These are phyloP conservation scores for Hippocampus guttulatus DNA, from an alignment of 2,113 vertebrate genomes.

Conservation along the genomic window DNA sequence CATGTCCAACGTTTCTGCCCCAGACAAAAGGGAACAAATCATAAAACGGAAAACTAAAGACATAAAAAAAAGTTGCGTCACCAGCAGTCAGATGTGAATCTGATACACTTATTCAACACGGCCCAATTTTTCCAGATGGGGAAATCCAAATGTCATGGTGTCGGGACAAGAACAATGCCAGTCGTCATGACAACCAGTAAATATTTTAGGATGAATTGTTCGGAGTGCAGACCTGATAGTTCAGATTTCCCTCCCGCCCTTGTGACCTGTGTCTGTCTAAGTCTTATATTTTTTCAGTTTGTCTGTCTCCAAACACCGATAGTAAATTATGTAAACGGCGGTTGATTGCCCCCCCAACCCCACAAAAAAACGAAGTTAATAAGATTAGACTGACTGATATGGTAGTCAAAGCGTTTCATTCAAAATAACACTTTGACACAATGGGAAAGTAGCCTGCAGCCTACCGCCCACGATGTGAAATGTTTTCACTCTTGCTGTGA, in stretches of 20 bases:
- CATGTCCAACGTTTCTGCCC: slow-evolving; percentile 5
- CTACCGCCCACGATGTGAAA: background rate
- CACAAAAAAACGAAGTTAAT: background rate
- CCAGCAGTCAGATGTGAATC: slow-evolving; percentile 24
- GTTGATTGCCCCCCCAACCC: background rate
- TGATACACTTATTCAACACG: slow-evolving; percentile 25
- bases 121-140: slow-evolving; percentile 35
- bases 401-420: background rate
- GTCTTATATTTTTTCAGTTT: background rate
- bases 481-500: background rate
- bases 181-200: slow-evolving; percentile 36
- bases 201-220: slow-evolving; percentile 43
- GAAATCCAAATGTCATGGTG: slow-evolving; percentile 38
- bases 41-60: background rate
- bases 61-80: slow-evolving; percentile 12
- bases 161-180: slow-evolving; percentile 31
- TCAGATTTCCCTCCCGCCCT: slow-evolving; percentile 9
- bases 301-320: background rate
- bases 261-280: slow-evolving; percentile 17
- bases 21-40: background rate
- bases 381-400: background rate
- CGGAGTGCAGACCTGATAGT: slow-evolving; percentile 20
- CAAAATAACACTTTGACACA: background rate
- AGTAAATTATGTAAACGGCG: background rate
- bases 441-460: background rate